Conservation (phyloP, 2,797 vertebrate species). For the Chanos chanos region DNA sequence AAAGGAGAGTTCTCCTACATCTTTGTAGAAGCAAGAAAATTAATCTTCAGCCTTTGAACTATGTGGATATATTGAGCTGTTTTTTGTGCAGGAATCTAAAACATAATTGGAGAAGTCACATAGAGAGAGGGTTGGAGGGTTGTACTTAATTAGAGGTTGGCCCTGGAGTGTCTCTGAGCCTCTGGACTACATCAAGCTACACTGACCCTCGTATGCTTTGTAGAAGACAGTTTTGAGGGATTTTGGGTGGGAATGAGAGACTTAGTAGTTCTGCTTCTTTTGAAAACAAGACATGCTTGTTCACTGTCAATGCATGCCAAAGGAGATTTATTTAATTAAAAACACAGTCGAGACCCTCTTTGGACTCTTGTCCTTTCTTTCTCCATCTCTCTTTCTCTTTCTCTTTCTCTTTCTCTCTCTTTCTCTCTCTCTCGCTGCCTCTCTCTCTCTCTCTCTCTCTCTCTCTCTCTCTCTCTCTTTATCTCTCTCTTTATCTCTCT, state of each 20-base stretch:
- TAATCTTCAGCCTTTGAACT: conserved; percentile 3
- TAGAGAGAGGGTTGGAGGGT: background rate
- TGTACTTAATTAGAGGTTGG: background rate
- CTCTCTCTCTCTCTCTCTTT: background rate
- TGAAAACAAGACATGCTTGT: conserved; percentile 14
- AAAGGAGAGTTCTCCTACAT: background rate
- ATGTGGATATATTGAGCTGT: background rate
- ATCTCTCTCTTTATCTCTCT: conserved; percentile 3
- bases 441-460: background rate
- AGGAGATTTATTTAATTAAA: conserved; percentile 37
- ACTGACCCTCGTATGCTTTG: background rate
- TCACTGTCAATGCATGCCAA: conserved; percentile 23
- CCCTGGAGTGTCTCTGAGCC: background rate
- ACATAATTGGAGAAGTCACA: conserved; percentile 8
- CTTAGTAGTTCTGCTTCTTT: background rate
- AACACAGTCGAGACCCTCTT: conserved; percentile 22
- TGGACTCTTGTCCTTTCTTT: conserved; percentile 6
- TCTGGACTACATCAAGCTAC: conserved; percentile 13
- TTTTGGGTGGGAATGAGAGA: background rate
- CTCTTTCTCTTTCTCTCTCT: conserved; percentile 4
- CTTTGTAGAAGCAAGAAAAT: conserved; percentile 8
- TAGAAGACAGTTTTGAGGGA: background rate
- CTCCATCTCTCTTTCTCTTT: conserved; percentile 15
- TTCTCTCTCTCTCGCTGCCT: background rate
- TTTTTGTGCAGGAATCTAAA: background rate